phyloP scores from a whole-genome alignment of 2,113 vertebrate species.

The Coturnix japonica region DNA sequence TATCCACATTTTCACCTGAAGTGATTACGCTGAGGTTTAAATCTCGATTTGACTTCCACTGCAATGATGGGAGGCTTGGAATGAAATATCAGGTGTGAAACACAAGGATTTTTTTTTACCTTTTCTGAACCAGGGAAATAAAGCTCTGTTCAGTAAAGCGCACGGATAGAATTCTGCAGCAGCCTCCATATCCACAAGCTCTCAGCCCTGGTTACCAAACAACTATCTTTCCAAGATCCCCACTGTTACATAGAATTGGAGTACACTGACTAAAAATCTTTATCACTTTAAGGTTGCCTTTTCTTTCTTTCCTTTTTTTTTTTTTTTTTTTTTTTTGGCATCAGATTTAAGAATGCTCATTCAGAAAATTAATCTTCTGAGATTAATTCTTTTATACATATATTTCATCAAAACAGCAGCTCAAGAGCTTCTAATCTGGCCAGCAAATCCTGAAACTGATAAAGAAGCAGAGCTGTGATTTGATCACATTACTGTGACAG shows the following conservation, averaged over 20 bases:
- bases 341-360: not conserved
- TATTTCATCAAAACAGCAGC: not conserved
- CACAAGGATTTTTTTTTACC: not conserved
- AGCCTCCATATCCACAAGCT: not conserved
- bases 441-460: not conserved
- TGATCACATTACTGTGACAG: not conserved
- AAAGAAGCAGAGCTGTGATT: conserved; percentile 24
- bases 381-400: not conserved
- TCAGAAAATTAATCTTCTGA: not conserved
- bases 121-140: not conserved
- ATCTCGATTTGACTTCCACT: conserved; percentile 4
- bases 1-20: not conserved
- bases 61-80: not conserved
- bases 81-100: conserved; percentile 3
- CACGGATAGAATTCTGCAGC: not conserved
- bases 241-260: not conserved
- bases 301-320: not conserved
- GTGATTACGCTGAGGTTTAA: not conserved
- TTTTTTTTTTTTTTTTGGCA: not conserved
- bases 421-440: not conserved
- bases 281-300: not conserved
- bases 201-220: fast-evolving
- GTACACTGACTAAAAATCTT: not conserved
- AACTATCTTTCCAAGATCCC: not conserved
- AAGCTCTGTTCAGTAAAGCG: not conserved